phyloP scores from a whole-genome alignment of 1,140 invertebrate genomes.

The Hormaphis cornu region DNA sequence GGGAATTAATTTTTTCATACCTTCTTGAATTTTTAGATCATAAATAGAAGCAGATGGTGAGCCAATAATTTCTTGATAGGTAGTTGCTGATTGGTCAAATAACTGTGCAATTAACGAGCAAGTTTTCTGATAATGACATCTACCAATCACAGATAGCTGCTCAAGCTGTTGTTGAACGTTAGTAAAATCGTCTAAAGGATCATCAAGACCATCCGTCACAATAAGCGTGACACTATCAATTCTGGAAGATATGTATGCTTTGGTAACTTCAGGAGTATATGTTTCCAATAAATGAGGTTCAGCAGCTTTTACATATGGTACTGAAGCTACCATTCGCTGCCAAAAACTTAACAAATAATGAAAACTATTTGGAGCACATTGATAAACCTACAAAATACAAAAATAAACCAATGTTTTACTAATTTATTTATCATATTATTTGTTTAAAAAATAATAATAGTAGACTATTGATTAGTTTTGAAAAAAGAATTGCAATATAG shows the following conservation, averaged over 20 bases:
- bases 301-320: constrained; percentile 92
- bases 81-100: constrained; percentile 85
- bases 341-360: constrained; percentile 93
- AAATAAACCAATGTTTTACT: neutral
- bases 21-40: constrained; percentile 64
- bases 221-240: constrained; percentile 65
- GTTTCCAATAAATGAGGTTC: constrained; percentile 92
- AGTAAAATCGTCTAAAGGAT: constrained; percentile 89
- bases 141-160: constrained; percentile 78
- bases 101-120: constrained; percentile 86
- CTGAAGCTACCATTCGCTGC: constrained; percentile 97
- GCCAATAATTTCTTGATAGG: constrained; percentile 70
- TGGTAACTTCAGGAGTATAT: constrained; percentile 91
- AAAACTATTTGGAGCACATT: constrained; percentile 95
- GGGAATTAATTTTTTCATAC: constrained; percentile 40
- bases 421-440: constrained; percentile 31
- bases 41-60: constrained; percentile 48
- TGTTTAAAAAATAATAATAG: too few species aligned
- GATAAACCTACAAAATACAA: constrained; percentile 68
- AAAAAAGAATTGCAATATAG: too few species aligned
- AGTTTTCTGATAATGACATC: constrained; percentile 95
- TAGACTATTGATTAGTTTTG: too few species aligned
- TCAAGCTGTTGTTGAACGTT: constrained; percentile 94
- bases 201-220: constrained; percentile 81
- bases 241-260: constrained; percentile 88